Percentiles rank a stretch among this genome's conserved stretches.
Conservation (phyloP, 2,113 vertebrate species). For the Erpornis zantholeuca region DNA sequence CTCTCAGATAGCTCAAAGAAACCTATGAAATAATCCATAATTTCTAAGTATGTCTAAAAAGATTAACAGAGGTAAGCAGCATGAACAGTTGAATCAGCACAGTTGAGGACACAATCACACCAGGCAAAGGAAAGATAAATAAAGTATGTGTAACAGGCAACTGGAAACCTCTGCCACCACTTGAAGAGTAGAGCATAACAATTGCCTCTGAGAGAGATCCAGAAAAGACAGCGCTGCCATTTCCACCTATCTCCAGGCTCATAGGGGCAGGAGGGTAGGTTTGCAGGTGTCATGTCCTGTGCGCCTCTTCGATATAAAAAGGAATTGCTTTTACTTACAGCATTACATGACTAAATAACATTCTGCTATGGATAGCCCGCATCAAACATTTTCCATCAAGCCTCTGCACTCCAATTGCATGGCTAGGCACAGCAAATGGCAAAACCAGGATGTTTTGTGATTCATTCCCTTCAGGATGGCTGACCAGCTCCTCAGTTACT, state of each 20-base stretch:
- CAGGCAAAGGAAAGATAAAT: not conserved
- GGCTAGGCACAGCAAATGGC: not conserved
- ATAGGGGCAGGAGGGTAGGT: rapidly evolving
- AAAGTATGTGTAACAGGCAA: not conserved
- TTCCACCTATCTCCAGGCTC: rapidly evolving
- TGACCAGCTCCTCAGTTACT: not conserved
- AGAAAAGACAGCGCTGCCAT: not conserved
- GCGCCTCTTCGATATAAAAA: not conserved
- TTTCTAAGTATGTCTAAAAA: not conserved
- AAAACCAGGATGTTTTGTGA: not conserved
- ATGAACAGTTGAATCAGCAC: not conserved
- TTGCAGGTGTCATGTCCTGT: no score
- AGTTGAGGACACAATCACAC: not conserved
- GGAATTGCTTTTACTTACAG: not conserved
- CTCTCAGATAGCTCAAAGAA: not conserved
- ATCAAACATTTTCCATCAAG: not conserved
- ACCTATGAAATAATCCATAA: not conserved
- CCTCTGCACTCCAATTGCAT: rapidly evolving
- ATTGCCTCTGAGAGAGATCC: not conserved
- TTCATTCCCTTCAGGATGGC: not conserved
- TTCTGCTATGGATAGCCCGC: not conserved
- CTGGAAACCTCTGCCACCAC: not conserved
- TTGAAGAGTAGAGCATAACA: not conserved
- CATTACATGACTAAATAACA: not conserved
- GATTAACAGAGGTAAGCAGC: not conserved